These are phyloP conservation scores for Caenorhabditis briggsae DNA, from an alignment of 1,140 invertebrate species.

Conservation along the genomic window DNA sequence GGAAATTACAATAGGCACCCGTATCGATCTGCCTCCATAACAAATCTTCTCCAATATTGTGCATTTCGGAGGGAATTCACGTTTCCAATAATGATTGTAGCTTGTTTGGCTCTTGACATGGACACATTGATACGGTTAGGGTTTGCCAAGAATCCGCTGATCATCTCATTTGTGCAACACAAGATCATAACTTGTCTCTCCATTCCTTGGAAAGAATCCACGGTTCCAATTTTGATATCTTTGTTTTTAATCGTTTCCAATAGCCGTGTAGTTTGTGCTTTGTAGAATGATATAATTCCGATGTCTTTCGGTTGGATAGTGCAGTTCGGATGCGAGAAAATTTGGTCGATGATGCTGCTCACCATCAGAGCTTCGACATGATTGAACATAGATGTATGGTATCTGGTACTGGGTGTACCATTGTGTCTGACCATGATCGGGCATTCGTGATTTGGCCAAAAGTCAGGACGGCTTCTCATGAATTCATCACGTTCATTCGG, in stretches of 20 bases:
- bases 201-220: constrained; percentile 13
- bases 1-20: neutral
- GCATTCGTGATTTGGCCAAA: neutral
- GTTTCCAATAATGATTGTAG: constrained; percentile 1
- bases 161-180: neutral
- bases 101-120: constrained; percentile 17
- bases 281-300: constrained; percentile 10
- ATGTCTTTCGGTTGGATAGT: neutral
- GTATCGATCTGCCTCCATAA: neutral
- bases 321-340: neutral
- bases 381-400: neutral
- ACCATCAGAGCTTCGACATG: neutral
- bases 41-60: neutral
- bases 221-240: neutral
- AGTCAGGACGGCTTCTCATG: neutral
- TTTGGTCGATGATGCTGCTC: neutral
- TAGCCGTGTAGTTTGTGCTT: neutral
- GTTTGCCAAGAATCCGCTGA: neutral
- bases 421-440: neutral
- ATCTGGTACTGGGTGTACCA: neutral
- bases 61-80: neutral
- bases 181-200: neutral
- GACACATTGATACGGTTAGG: neutral
- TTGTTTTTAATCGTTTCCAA: neutral
- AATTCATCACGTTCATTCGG: neutral